A percentile compares a stretch with the other conserved stretches of the same genome.
Conservation (phyloP, 2,888 invertebrate genomes). For the Exocentrus adspersus region DNA sequence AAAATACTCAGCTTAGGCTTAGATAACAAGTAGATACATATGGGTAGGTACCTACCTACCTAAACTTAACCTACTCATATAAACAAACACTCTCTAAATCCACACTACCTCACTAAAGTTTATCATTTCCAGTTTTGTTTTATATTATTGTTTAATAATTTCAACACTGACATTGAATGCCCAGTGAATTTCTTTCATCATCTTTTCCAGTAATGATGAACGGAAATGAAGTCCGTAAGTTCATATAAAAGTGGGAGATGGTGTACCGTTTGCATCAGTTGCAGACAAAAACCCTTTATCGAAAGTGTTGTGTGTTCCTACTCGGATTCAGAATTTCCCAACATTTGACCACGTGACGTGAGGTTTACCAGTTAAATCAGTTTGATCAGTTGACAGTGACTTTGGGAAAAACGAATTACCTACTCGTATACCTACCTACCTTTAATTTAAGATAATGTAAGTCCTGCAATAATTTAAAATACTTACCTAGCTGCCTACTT, state of each 20-base stretch:
- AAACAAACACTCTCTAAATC: no score
- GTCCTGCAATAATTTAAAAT: background rate
- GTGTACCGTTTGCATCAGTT: background rate
- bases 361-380: background rate
- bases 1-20: no score
- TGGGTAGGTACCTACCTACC: no score
- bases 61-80: no score
- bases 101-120: background rate
- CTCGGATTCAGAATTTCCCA: background rate
- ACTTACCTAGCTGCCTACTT: no score
- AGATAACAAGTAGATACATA: no score
- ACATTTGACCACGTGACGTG: background rate
- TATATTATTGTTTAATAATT: background rate
- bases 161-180: background rate
- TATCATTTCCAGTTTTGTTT: background rate
- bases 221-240: no score
- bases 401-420: no score
- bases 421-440: no score
- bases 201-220: constrained; percentile 4
- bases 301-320: no score
- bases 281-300: background rate
- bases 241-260: constrained; percentile 4
- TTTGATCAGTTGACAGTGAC: background rate
- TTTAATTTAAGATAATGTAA: background rate
- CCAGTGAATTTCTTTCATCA: constrained; percentile 2